These are phyloP conservation scores for Tipula helvola DNA, from an alignment of 2,888 invertebrate species.

Conservation along the genomic window DNA sequence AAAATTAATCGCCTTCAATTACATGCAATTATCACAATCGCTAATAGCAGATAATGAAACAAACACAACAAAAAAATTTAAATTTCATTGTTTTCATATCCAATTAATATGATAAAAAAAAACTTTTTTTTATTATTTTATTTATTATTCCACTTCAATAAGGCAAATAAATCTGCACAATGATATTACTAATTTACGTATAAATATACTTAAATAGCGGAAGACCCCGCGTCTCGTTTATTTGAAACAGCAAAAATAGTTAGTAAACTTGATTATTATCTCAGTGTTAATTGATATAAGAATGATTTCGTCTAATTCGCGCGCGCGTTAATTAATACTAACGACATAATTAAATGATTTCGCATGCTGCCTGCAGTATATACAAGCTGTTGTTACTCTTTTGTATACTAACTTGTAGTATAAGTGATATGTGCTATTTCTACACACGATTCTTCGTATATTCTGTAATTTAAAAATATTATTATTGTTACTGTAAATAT, in stretches of 20 bases:
- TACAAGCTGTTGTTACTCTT: not conserved
- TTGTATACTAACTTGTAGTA: not conserved
- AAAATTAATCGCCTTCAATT: not conserved
- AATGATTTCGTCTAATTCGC: not conserved
- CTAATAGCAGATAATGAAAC: not conserved
- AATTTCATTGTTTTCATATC: not conserved
- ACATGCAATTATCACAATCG: not conserved
- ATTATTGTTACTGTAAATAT: not conserved
- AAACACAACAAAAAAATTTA: not conserved
- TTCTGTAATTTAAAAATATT: not conserved
- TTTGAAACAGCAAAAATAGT: not conserved
- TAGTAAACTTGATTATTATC: not conserved
- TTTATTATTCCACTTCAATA: conserved; percentile 4
- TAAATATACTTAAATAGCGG: not conserved
- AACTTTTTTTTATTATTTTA: not conserved
- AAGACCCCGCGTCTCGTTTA: not conserved
- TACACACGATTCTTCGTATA: not conserved
- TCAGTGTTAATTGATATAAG: not conserved
- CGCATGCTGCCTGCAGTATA: not conserved
- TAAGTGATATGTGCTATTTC: not conserved
- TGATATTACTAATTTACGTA: not conserved
- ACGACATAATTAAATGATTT: not conserved
- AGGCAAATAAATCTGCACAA: conserved; percentile 4
- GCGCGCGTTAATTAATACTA: not conserved
- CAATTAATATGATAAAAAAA: not conserved